Conservation (phyloP, 2,797 vertebrate genomes). For the Furcifer pardalis region DNA sequence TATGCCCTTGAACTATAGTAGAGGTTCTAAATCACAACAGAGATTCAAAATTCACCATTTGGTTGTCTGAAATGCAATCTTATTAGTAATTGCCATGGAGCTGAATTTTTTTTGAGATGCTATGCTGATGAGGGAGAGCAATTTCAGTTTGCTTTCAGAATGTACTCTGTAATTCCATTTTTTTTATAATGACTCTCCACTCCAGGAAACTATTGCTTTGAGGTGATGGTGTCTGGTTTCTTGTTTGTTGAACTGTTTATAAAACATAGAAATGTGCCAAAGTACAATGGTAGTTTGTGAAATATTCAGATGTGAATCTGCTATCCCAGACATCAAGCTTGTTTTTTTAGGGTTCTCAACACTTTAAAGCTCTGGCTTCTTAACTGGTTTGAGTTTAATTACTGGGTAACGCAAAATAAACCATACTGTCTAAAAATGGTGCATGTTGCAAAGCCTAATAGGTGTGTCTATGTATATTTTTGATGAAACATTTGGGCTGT, state of each 20-base stretch:
- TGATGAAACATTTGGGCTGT: not conserved
- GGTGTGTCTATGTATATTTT: not conserved
- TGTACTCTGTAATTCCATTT: conserved; percentile 55
- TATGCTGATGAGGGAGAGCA: conserved; percentile 64
- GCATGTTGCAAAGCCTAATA: not conserved
- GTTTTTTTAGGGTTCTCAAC: not conserved
- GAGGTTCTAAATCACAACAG: conserved; percentile 50
- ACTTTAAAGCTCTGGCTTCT: too few relatives aligned
- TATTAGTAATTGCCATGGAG: conserved; percentile 55
- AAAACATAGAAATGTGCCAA: conserved; percentile 68
- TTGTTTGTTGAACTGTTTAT: conserved; percentile 70
- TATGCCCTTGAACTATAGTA: conserved; percentile 64
- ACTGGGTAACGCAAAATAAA: not conserved
- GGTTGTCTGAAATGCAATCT: conserved; percentile 60
- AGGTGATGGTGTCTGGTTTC: conserved; percentile 57
- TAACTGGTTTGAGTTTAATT: not conserved
- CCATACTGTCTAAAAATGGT: not conserved
- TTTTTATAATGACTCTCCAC: conserved; percentile 61
- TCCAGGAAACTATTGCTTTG: conserved; percentile 64
- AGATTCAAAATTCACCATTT: conserved; percentile 65
- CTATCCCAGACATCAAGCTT: conserved; percentile 22
- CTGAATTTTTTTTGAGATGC: conserved; percentile 57
- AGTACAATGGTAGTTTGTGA: conserved; percentile 64
- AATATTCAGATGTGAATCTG: conserved; percentile 52
- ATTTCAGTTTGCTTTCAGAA: conserved; percentile 69